Conservation (phyloP, 2,888 invertebrate genomes). For the Aradus depressus region DNA sequence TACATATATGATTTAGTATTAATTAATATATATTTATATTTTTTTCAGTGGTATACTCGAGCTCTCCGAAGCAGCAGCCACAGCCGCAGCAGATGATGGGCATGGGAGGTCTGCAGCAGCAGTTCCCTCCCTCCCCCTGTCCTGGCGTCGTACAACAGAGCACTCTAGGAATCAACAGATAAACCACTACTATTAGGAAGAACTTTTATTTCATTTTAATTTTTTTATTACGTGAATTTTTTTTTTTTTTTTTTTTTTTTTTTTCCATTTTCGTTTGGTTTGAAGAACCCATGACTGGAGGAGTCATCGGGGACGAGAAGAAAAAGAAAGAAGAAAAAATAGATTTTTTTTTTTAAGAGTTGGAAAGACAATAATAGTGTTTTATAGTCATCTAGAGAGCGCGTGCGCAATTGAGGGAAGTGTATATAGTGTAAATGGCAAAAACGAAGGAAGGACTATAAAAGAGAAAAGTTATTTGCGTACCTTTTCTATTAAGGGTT, state of each 20-base stretch:
- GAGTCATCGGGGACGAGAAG: slow-evolving; percentile 5
- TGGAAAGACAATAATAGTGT: slow-evolving; percentile 19
- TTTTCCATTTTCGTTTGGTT: slow-evolving; percentile 3
- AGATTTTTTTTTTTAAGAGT: no score
- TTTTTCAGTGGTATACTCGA: slow-evolving; percentile 19
- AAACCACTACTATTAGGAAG: no score
- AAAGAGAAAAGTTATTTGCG: no score
- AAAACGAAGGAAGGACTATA: no score
- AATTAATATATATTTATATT: not conserved
- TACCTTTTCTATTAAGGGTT: no score
- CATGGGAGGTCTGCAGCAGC: slow-evolving; percentile 5
- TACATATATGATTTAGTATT: not conserved
- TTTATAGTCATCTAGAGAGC: slow-evolving; percentile 17
- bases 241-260: slow-evolving; percentile 13
- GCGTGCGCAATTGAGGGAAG: no score
- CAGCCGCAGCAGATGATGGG: slow-evolving; percentile 1
- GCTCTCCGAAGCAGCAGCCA: slow-evolving; percentile 24
- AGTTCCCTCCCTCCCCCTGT: slow-evolving; percentile 7
- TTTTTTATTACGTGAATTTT: no score
- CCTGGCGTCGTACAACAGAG: no score
- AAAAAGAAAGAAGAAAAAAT: slow-evolving; percentile 10
- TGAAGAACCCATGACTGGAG: slow-evolving; percentile 4
- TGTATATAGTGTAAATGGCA: slow-evolving; percentile 17
- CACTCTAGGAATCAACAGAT: slow-evolving; percentile 24
- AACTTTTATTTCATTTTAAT: no score